These are phyloP conservation scores for Chymomyza procnemis DNA, from an alignment of 2,888 invertebrate genomes.

Conservation along the genomic window DNA sequence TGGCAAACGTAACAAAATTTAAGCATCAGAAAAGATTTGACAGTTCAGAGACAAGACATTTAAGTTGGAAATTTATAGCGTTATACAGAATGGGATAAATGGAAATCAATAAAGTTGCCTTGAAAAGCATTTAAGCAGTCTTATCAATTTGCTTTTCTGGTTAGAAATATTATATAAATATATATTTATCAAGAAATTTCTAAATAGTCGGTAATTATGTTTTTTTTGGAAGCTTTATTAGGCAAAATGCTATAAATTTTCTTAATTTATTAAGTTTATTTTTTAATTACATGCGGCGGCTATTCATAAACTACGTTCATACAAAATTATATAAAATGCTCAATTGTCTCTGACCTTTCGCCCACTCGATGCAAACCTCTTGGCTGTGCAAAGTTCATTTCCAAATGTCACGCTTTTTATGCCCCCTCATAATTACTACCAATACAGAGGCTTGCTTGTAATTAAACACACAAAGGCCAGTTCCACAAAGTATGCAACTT, in stretches of 20 bases:
- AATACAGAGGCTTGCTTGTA: constrained; percentile 49
- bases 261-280: no score
- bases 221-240: no score
- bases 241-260: no score
- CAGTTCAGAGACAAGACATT: neutral
- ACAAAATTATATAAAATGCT: no score
- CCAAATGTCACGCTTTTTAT: constrained; percentile 34
- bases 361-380: neutral
- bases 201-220: no score
- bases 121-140: neutral
- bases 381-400: constrained; percentile 27
- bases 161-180: no score
- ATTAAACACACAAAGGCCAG: constrained; percentile 34
- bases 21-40: neutral
- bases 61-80: neutral
- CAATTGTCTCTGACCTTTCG: neutral
- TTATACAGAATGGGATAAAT: neutral
- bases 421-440: constrained; percentile 33
- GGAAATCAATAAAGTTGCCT: neutral
- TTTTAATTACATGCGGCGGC: no score
- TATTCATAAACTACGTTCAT: no score
- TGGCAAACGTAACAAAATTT: neutral
- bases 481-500: neutral
- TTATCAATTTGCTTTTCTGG: no score
- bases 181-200: no score